phyloP scores from a whole-genome alignment of 2,888 invertebrate genomes.

The Drosophila emarginata region DNA sequence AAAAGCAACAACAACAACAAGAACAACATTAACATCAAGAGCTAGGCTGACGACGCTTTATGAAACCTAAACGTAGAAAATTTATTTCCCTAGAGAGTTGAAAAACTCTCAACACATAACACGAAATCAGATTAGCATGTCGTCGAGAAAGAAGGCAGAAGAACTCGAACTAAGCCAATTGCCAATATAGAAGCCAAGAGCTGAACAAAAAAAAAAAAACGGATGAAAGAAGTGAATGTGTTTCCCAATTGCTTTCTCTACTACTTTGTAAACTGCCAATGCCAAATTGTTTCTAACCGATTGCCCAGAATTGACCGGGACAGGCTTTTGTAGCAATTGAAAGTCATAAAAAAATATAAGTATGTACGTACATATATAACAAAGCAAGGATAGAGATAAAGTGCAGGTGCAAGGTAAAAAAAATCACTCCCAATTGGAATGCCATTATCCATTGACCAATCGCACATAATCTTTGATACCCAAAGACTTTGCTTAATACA shows the following conservation, averaged over 20 bases:
- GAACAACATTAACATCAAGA: slow-evolving; percentile 41
- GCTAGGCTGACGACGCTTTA: slow-evolving; percentile 68
- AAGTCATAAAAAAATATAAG: slow-evolving; percentile 57
- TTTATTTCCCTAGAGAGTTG: slow-evolving; percentile 61
- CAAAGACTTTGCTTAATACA: not conserved
- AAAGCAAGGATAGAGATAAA: not conserved
- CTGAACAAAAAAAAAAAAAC: too few species aligned
- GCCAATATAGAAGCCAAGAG: slow-evolving; percentile 60
- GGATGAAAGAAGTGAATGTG: slow-evolving; percentile 65
- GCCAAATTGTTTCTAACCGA: slow-evolving; percentile 69
- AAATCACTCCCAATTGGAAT: not conserved
- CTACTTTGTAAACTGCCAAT: slow-evolving; percentile 74
- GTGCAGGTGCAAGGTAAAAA: not conserved
- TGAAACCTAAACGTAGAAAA: slow-evolving; percentile 76
- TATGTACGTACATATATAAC: not conserved
- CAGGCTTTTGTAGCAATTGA: slow-evolving; percentile 42
- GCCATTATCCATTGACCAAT: not conserved
- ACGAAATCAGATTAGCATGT: slow-evolving; percentile 75
- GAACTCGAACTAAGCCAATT: slow-evolving; percentile 36
- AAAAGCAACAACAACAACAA: slow-evolving; percentile 36
- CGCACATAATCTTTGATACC: not conserved
- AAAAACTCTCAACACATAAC: slow-evolving; percentile 70
- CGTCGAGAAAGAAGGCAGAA: slow-evolving; percentile 59
- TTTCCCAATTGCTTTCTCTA: slow-evolving; percentile 66
- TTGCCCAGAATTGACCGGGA: slow-evolving; percentile 57